Conservation (phyloP, 2,888 invertebrate species). For the Carpatolechia fugitivella region DNA sequence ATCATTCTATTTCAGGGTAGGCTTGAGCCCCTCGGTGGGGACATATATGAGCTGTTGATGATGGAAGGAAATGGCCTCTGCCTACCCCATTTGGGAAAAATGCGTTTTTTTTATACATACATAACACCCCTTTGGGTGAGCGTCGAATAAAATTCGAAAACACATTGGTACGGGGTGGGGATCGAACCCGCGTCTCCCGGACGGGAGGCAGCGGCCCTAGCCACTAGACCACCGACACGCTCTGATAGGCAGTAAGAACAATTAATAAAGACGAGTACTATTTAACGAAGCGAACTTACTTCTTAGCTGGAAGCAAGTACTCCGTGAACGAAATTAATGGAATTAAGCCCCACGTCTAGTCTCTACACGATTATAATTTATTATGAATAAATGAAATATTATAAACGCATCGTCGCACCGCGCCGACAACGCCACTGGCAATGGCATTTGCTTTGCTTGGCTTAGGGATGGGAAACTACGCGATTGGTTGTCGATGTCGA, state of each 20-base stretch:
- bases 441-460: slow-evolving; percentile 75
- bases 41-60: too few relatives aligned
- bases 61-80: too few relatives aligned
- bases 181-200: too few relatives aligned
- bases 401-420: slow-evolving; percentile 77
- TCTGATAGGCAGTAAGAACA: not conserved
- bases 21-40: too few relatives aligned
- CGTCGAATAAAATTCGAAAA: too few relatives aligned
- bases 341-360: slow-evolving; percentile 51
- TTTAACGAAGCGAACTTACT: slow-evolving; percentile 21
- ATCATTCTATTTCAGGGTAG: too few relatives aligned
- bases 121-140: too few relatives aligned
- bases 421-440: slow-evolving; percentile 76
- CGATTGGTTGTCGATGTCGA: slow-evolving; percentile 5
- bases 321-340: slow-evolving; percentile 31
- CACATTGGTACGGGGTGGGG: too few relatives aligned
- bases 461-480: slow-evolving; percentile 38
- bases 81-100: too few relatives aligned
- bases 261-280: slow-evolving; percentile 19
- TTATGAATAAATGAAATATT: slow-evolving; percentile 80
- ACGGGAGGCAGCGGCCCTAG: too few relatives aligned
- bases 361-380: slow-evolving; percentile 74
- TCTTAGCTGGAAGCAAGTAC: slow-evolving; percentile 12
- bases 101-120: too few relatives aligned
- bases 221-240: too few relatives aligned